Conservation (phyloP, 2,113 vertebrate genomes). For the Halcyon senegalensis region DNA sequence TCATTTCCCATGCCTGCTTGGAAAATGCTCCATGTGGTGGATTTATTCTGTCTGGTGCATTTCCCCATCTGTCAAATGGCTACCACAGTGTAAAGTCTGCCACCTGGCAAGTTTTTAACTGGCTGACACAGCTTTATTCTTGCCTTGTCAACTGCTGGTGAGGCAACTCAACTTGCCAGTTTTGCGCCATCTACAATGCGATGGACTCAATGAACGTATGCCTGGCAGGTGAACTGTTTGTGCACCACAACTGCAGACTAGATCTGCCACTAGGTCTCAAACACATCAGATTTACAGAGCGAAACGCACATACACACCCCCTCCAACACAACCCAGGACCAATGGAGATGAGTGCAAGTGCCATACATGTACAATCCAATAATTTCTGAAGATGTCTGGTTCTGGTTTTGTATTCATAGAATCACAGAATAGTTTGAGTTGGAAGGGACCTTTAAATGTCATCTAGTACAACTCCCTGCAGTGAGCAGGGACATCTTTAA, state of each 20-base stretch:
- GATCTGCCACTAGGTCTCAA: not conserved
- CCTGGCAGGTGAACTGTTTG: not conserved
- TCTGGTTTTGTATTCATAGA: not conserved
- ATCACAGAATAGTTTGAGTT: not conserved
- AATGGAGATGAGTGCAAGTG: not conserved
- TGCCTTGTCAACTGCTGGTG: not conserved
- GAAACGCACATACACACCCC: not conserved
- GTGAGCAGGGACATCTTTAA: not conserved
- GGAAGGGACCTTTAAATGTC: not conserved
- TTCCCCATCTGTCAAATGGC: not conserved
- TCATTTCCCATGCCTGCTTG: not conserved
- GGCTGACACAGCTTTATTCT: not conserved
- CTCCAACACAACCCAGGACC: not conserved
- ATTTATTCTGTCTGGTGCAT: not conserved
- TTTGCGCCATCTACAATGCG: not conserved
- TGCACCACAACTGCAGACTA: not conserved
- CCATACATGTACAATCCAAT: not conserved
- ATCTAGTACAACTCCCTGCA: not conserved
- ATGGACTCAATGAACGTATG: not conserved
- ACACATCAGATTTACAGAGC: not conserved
- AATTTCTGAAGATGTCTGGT: not conserved
- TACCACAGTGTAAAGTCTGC: not conserved
- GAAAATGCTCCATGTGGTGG: not conserved
- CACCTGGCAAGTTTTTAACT: not conserved
- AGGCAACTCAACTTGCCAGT: not conserved